phyloP scores from a whole-genome alignment of 2,113 vertebrate species.

The Phylloscopus whistleri region DNA sequence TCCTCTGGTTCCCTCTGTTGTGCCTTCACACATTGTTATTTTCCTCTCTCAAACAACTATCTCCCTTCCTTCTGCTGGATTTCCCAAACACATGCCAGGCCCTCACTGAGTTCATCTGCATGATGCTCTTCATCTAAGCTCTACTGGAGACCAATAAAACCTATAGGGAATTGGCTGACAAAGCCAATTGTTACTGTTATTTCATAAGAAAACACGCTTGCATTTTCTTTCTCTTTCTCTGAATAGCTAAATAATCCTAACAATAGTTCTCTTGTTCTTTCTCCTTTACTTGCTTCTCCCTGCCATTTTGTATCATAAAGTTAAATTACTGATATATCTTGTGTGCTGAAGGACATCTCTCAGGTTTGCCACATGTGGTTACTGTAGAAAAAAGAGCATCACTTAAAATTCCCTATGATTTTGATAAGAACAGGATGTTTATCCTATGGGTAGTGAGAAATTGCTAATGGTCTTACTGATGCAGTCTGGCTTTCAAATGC shows the following conservation, averaged over 20 bases:
- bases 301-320: constrained; percentile 9
- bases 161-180: constrained; percentile 42
- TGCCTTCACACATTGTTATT: not conserved
- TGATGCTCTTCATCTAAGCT: not conserved
- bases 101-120: not conserved
- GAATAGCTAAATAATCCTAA: constrained; percentile 22
- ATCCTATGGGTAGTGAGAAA: not conserved
- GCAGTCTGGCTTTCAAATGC: not conserved
- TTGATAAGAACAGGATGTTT: not conserved
- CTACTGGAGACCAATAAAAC: constrained; percentile 7
- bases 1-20: not conserved
- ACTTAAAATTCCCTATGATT: not conserved
- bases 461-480: not conserved
- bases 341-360: not conserved
- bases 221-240: constrained; percentile 44
- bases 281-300: not conserved
- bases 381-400: not conserved
- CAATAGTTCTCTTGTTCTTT: constrained; percentile 11
- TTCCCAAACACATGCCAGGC: not conserved
- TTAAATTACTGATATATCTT: not conserved
- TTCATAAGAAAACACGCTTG: constrained; percentile 27
- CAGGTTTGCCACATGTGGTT: not conserved
- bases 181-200: constrained; percentile 48
- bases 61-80: not conserved
- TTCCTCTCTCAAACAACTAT: not conserved